Base-by-base conservation (phyloP, 2,888 invertebrate genomes). In the Epirrhoe tristata region DNA sequence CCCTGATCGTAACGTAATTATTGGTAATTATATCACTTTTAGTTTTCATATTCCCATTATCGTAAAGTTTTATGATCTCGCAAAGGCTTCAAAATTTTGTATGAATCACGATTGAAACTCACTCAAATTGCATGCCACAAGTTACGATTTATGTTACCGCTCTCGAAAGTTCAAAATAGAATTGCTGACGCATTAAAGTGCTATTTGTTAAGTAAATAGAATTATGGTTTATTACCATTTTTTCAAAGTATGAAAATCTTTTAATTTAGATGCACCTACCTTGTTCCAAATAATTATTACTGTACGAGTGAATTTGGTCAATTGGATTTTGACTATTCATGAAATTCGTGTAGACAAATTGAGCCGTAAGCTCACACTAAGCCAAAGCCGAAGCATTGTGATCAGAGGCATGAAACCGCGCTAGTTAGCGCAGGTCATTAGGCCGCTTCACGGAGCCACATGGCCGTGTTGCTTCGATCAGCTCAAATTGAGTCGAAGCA, bases 321-420 rank as follows among this genome's bases (percentile, higher is more conserved):
- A 24, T 24, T 24, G 1, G 24, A 24, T 2, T 24, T 24, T 39
- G 10, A 12, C 39, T 14, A 14, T 6, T 48, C 12, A n/a, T 36
- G 12, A 43, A 34, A 43, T 43, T 43, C 39, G 43, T 52, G 57
- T 58, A 50, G 10, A 58, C 34, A 43, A 46, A 58, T 46, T 17
- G 31, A 57, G 51, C 32, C 17, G 46, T 7, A 52, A 46, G 43
- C 34, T 46, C 43, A 31, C 52, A 32, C 8, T 58, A 17, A 48
- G 17, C 39, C 16, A 50, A 6, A 58, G 68, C 68, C 68, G 67
- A 65, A 66, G 69, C 73, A 73, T 67, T 67, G 80, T 78, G 83
- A 81, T 79, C 80, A 82, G 78, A 87, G 88, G 91, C 90, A 91
- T 90, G 91, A 92, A 91, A 91, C 91, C 88, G 83, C 88, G 84